A percentile compares a stretch with the other conserved stretches of the same genome.
Evolutionary conservation across 2,888 invertebrate species (phyloP).

Genomic region (Chloroclysta siterata): DNA sequence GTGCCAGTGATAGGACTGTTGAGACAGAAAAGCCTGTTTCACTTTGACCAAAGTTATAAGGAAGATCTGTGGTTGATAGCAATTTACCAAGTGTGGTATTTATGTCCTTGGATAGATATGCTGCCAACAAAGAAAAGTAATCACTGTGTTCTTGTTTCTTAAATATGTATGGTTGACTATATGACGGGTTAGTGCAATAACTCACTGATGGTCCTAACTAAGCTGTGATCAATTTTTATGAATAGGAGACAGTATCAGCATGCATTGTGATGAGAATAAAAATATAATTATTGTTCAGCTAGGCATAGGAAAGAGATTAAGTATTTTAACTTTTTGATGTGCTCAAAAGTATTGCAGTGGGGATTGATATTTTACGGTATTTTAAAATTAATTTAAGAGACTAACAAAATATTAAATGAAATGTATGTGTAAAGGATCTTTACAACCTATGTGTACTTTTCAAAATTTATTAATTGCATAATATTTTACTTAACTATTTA

Average conservation of each 20-base stretch:
- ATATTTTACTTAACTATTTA: too few species aligned
- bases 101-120: too few species aligned
- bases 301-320: constrained; percentile 34
- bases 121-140: not conserved
- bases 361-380: constrained; percentile 12
- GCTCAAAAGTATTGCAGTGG: constrained; percentile 55
- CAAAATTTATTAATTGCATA: constrained; percentile 17
- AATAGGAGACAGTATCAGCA: constrained; percentile 55
- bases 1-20: constrained; percentile 32
- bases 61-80: not conserved
- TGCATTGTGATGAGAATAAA: constrained; percentile 25
- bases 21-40: constrained; percentile 23
- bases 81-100: not conserved
- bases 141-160: constrained; percentile 2
- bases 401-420: constrained; percentile 24
- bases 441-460: constrained; percentile 44
- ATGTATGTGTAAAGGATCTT: constrained; percentile 4
- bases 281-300: constrained; percentile 14
- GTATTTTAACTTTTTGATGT: constrained; percentile 47
- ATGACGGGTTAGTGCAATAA: constrained; percentile 44
- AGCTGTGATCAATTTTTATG: constrained; percentile 78
- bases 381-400: constrained; percentile 4
- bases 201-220: constrained; percentile 63
- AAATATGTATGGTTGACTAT: constrained; percentile 4
- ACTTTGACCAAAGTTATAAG: constrained; percentile 28